Conservation (phyloP, 2,113 vertebrate species). For the Perca flavescens region DNA sequence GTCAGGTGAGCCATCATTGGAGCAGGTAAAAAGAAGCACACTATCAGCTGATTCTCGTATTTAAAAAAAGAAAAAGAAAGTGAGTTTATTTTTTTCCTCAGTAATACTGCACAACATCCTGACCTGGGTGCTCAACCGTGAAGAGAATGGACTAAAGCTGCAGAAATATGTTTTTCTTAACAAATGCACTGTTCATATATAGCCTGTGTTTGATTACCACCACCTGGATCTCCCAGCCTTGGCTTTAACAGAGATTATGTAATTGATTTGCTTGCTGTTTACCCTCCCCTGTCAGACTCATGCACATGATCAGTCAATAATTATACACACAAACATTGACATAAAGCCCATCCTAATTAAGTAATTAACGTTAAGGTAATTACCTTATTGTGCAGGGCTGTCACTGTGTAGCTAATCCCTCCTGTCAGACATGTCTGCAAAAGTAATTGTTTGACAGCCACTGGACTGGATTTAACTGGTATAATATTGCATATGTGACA, state of each 20-base stretch:
- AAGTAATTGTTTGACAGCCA: neutral
- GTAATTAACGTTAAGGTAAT: slow-evolving; percentile 20
- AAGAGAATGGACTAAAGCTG: neutral
- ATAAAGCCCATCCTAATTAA: slow-evolving; percentile 10
- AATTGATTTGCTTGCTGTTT: slow-evolving; percentile 24
- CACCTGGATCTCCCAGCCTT: neutral
- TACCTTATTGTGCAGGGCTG: slow-evolving; percentile 10
- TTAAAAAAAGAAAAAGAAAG: too few relatives aligned
- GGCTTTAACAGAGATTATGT: neutral
- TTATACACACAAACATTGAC: slow-evolving; percentile 17
- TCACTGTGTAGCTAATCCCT: neutral
- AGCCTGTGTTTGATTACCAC: neutral
- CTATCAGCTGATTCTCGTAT: neutral
- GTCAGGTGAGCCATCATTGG: neutral
- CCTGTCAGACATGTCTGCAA: neutral
- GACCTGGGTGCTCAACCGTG: neutral
- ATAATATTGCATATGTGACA: neutral
- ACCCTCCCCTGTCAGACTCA: slow-evolving; percentile 11
- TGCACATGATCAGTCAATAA: slow-evolving; percentile 30
- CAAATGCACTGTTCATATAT: neutral
- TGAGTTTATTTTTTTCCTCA: neutral
- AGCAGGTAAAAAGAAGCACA: neutral
- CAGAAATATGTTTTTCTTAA: neutral
- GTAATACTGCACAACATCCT: neutral
- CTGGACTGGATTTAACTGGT: neutral